phyloP scores from a whole-genome alignment of 2,888 invertebrate genomes.

The Scaptomyza cyrtandrae region DNA sequence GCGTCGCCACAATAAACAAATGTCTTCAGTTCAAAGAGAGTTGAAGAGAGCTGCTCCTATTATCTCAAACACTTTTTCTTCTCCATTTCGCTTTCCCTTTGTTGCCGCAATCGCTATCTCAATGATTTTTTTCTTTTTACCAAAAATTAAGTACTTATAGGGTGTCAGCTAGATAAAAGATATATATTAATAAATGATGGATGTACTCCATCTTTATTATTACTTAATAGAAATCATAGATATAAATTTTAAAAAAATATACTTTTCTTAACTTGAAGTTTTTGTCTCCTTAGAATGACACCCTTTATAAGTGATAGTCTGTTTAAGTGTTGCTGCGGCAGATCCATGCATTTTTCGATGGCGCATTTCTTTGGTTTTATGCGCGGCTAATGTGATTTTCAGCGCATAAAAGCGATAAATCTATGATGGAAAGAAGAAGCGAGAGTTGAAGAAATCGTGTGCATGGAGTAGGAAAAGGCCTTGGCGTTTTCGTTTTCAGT shows the following conservation, averaged over 20 bases:
- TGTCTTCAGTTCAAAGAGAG: neutral
- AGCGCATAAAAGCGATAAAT: constrained; percentile 78
- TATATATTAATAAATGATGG: neutral
- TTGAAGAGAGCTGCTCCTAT: constrained; percentile 42
- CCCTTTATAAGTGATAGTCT: constrained; percentile 50
- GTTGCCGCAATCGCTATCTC: constrained; percentile 25
- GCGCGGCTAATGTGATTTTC: constrained; percentile 75
- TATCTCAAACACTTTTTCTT: constrained; percentile 43
- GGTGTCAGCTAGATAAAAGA: constrained; percentile 20
- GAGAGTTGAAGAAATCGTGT: neutral
- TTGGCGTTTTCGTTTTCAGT: constrained; percentile 55
- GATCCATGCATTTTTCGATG: constrained; percentile 58
- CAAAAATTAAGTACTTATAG: constrained; percentile 29
- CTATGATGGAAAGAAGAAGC: constrained; percentile 41
- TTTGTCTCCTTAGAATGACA: constrained; percentile 1
- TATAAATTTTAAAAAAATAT: no score
- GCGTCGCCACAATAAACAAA: constrained; percentile 7
- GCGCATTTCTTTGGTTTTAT: constrained; percentile 75
- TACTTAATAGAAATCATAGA: no score
- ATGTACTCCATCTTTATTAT: no score
- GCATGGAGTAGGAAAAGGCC: neutral
- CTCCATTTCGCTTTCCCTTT: constrained; percentile 7
- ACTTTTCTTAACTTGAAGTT: neutral
- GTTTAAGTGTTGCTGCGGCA: constrained; percentile 39
- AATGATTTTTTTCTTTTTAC: constrained; percentile 38